These are phyloP conservation scores for Thymelicus sylvestris DNA, from an alignment of 2,888 invertebrate genomes.

Conservation along the genomic window DNA sequence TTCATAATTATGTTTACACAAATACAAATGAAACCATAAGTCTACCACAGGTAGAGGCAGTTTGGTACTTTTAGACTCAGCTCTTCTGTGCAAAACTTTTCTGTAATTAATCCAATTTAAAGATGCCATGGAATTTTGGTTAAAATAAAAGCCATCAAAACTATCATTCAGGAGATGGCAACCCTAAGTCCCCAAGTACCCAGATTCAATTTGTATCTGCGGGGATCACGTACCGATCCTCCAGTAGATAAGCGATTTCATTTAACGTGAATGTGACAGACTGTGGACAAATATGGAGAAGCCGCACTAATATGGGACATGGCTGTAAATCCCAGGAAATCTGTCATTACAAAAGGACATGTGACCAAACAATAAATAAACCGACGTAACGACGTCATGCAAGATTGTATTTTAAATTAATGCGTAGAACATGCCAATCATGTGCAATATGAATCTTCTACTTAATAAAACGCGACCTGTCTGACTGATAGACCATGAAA, in stretches of 20 bases:
- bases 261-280: constrained; percentile 25
- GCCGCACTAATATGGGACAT: neutral
- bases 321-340: constrained; percentile 6
- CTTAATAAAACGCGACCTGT: no score
- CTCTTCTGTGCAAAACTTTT: no score
- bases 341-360: constrained; percentile 19
- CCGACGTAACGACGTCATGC: neutral
- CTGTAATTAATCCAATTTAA: no score
- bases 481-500: no score
- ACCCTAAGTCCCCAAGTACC: neutral
- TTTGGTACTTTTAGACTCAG: no score
- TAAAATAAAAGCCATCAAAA: no score
- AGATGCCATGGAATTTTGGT: no score
- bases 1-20: no score
- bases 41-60: no score
- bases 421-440: neutral
- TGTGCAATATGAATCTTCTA: neutral
- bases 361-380: neutral
- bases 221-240: constrained; percentile 17
- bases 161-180: no score
- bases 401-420: neutral
- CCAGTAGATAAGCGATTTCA: constrained; percentile 11
- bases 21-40: no score
- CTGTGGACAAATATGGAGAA: constrained; percentile 15
- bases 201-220: constrained; percentile 13